phyloP scores from a whole-genome alignment of 2,797 vertebrate species.

The Platyrinchus mystaceus region DNA sequence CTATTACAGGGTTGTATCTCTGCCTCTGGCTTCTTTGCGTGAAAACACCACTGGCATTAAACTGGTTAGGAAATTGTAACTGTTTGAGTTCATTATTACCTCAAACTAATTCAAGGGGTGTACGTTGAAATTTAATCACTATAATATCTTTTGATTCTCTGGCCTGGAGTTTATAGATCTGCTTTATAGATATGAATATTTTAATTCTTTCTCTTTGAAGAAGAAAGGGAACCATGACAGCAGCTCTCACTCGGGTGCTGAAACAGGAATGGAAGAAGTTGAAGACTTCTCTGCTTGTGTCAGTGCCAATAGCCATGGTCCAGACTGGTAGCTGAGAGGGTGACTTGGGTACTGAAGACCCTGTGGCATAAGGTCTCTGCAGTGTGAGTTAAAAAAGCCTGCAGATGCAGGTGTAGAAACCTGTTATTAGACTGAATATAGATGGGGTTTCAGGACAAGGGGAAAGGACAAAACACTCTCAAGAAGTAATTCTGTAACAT shows the following conservation, averaged over 20 bases:
- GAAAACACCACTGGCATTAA: not conserved
- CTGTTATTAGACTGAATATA: not conserved
- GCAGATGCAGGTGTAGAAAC: not conserved
- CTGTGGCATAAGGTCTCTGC: not conserved
- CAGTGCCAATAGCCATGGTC: not conserved
- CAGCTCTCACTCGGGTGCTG: not conserved
- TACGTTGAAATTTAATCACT: not conserved
- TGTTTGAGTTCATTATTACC: not conserved
- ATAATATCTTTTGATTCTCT: not conserved
- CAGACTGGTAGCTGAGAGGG: not conserved
- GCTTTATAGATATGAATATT: not conserved
- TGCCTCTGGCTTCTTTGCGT: not conserved
- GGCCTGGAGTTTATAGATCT: not conserved
- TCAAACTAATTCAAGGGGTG: not conserved
- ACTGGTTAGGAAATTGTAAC: not conserved
- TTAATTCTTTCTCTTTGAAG: not conserved
- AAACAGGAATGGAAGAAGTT: not conserved
- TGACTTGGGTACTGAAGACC: not conserved
- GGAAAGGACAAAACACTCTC: not conserved
- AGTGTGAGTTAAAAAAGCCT: not conserved
- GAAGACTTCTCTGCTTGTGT: not conserved
- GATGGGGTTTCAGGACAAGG: not conserved
- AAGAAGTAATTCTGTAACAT: not conserved
- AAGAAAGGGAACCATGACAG: not conserved
- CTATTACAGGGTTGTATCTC: not conserved